These are phyloP conservation scores for Lacerta bilineata DNA, from an alignment of 2,797 vertebrate species.

Conservation along the genomic window DNA sequence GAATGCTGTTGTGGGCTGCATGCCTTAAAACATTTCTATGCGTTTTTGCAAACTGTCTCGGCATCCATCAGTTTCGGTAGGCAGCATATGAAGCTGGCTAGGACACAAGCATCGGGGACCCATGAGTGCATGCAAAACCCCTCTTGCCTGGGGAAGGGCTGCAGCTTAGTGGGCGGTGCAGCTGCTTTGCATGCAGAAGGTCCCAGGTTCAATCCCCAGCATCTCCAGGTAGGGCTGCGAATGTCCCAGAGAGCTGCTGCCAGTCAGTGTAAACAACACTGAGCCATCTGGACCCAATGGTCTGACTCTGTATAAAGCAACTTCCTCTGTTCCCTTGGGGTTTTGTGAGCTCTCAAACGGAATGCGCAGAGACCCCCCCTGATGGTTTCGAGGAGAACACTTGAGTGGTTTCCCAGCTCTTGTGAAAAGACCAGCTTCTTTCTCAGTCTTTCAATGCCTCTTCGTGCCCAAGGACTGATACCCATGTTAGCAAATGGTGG, in stretches of 20 bases:
- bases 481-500: neutral
- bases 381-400: neutral
- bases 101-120: neutral
- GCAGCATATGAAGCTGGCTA: accelerated
- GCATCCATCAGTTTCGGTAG: neutral
- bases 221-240: too few relatives aligned
- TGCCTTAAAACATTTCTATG: too few relatives aligned
- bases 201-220: too few relatives aligned
- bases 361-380: neutral
- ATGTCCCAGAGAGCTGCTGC: too few relatives aligned
- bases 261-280: too few relatives aligned
- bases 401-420: neutral
- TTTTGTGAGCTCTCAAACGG: neutral
- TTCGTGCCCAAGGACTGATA: neutral
- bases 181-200: too few relatives aligned
- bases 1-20: too few relatives aligned
- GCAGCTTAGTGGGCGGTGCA: too few relatives aligned
- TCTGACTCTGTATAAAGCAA: too few relatives aligned
- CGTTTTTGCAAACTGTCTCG: neutral
- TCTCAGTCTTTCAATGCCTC: neutral
- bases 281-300: too few relatives aligned
- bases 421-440: neutral
- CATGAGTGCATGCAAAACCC: neutral
- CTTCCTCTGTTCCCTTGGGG: neutral
- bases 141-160: neutral